Conservation (phyloP, 2,888 invertebrate genomes). For the Nezara viridula region DNA sequence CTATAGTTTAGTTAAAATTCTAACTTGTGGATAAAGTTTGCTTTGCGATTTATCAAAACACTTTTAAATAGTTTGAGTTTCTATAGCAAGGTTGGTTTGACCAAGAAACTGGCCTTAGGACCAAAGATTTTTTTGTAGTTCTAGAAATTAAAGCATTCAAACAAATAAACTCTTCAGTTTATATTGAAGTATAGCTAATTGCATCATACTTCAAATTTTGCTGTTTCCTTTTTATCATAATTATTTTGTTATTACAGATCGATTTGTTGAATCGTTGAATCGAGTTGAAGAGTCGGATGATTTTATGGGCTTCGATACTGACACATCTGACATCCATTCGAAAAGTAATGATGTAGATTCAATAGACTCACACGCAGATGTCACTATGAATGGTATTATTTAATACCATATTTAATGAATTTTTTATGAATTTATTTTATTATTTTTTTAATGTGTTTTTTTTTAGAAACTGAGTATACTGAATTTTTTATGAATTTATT, state of each 20-base stretch:
- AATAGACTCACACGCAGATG: conserved; percentile 24
- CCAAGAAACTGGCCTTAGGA: too few relatives aligned
- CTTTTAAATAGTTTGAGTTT: too few relatives aligned
- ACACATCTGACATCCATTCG: neutral
- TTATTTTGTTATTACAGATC: conserved; percentile 8
- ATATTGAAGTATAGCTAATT: too few relatives aligned
- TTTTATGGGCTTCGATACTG: conserved; percentile 20
- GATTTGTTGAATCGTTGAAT: neutral
- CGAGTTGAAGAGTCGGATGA: conserved; percentile 3
- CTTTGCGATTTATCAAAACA: too few relatives aligned
- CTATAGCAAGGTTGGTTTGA: too few relatives aligned
- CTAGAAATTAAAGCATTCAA: too few relatives aligned
- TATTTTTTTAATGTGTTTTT: neutral
- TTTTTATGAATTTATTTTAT: neutral
- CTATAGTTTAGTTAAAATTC: too few relatives aligned
- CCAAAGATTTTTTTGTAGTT: too few relatives aligned
- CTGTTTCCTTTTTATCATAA: too few relatives aligned
- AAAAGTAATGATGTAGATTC: conserved; percentile 32
- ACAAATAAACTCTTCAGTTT: too few relatives aligned
- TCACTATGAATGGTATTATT: conserved; percentile 41
- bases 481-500: neutral
- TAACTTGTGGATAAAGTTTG: too few relatives aligned
- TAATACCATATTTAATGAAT: neutral
- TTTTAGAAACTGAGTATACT: neutral
- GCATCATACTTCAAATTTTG: too few relatives aligned